Conservation (phyloP, 1,140 invertebrate species). For the Dolichoris vasculosae region DNA sequence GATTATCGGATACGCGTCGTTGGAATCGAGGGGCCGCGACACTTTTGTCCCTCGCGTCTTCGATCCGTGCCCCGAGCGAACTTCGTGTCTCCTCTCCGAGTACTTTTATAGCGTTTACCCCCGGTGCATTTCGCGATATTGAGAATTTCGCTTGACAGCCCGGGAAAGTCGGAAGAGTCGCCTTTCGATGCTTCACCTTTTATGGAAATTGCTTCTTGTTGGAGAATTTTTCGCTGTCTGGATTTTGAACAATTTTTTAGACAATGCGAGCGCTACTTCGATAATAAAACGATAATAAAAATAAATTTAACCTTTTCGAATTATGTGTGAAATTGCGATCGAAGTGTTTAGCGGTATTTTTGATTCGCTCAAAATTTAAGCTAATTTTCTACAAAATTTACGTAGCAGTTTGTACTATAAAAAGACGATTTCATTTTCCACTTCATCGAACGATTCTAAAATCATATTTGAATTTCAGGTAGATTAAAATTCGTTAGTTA, state of each 20-base stretch:
- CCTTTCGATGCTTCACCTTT: neutral
- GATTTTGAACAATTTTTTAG: neutral
- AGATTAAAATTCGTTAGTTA: neutral
- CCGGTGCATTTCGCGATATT: neutral
- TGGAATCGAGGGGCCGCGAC: neutral
- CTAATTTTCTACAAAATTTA: neutral
- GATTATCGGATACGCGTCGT: neutral
- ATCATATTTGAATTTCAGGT: neutral
- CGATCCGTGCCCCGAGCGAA: neutral
- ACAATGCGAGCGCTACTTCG: neutral
- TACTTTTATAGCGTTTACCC: conserved; percentile 14
- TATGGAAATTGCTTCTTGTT: neutral
- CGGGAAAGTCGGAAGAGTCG: neutral
- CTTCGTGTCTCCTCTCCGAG: neutral
- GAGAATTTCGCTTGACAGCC: conserved; percentile 6
- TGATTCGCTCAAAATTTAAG: neutral
- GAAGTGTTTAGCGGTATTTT: neutral
- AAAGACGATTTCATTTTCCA: conserved; percentile 22
- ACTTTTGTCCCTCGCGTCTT: neutral
- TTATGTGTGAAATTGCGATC: neutral
- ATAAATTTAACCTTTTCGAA: neutral
- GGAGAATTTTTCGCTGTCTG: neutral
- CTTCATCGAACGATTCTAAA: conserved; percentile 8
- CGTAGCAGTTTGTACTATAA: neutral
- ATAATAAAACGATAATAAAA: neutral